Conservation (phyloP, 2,888 invertebrate genomes). For the Notodonta dromedarius region DNA sequence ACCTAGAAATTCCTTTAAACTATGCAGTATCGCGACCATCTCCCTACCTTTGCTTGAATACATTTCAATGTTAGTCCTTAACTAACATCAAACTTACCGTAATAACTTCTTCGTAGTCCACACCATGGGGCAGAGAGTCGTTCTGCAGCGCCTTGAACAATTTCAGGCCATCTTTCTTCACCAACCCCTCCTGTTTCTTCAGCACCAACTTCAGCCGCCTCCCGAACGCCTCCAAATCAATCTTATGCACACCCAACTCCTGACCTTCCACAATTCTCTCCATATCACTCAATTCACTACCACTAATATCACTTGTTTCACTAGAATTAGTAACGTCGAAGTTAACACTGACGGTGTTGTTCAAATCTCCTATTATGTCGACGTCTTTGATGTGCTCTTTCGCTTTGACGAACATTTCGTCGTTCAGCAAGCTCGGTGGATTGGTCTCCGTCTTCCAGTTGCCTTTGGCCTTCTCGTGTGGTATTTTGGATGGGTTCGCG, state of each 20-base stretch:
- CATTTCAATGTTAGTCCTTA: no score
- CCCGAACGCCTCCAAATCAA: slow-evolving; percentile 93
- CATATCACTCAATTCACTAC: slow-evolving; percentile 54
- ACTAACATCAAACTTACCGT: slow-evolving; percentile 83
- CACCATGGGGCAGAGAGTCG: slow-evolving; percentile 90
- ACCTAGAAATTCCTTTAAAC: no score
- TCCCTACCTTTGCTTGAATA: no score
- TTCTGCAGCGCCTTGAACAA: slow-evolving; percentile 93
- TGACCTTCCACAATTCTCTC: slow-evolving; percentile 65
- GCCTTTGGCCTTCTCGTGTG: slow-evolving; percentile 67
- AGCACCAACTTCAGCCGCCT: slow-evolving; percentile 89
- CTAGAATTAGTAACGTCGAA: slow-evolving; percentile 73
- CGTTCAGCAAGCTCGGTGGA: slow-evolving; percentile 72
- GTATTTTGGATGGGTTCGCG: slow-evolving; percentile 57
- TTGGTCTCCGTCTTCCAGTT: slow-evolving; percentile 60
- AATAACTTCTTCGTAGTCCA: slow-evolving; percentile 90
- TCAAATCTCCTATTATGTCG: slow-evolving; percentile 73
- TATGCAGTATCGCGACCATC: no score
- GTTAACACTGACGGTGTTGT: slow-evolving; percentile 73
- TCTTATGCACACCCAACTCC: slow-evolving; percentile 84
- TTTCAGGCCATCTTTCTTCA: slow-evolving; percentile 90
- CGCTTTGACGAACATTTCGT: slow-evolving; percentile 74
- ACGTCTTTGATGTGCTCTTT: slow-evolving; percentile 70
- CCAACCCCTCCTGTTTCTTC: slow-evolving; percentile 90
- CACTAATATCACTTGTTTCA: slow-evolving; percentile 62